phyloP scores from a whole-genome alignment of 2,113 vertebrate species.

The Sakesphorus luctuosus region DNA sequence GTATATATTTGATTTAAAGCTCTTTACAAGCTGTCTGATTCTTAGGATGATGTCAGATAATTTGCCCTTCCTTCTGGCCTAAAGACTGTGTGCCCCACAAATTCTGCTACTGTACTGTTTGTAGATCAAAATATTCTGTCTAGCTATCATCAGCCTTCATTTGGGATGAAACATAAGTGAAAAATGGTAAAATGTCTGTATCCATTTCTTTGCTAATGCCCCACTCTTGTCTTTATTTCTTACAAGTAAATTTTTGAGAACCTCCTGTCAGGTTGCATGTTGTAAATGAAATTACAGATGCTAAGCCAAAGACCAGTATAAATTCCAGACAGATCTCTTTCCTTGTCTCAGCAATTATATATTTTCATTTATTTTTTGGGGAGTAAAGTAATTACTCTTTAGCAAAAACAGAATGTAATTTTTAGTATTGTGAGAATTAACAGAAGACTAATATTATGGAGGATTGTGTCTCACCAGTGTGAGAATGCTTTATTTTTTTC shows the following conservation, averaged over 20 bases:
- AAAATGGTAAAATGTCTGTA: not conserved
- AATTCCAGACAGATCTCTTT: not conserved
- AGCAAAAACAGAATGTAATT: not conserved
- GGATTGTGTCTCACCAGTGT: not conserved
- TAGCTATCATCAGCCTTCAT: not conserved
- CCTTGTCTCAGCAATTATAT: not conserved
- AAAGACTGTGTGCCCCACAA: not conserved
- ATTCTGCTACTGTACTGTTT: not conserved
- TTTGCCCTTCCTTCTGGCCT: not conserved
- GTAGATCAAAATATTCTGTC: not conserved
- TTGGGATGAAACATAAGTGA: not conserved
- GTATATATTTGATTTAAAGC: not conserved
- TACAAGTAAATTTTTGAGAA: not conserved
- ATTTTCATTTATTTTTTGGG: not conserved
- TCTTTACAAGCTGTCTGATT: not conserved
- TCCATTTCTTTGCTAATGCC: not conserved
- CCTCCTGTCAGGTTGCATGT: not conserved
- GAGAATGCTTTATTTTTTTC: not conserved
- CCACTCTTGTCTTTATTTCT: not conserved
- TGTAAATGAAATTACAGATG: not conserved
- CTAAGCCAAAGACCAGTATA: not conserved
- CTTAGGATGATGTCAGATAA: not conserved
- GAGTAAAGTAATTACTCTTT: not conserved
- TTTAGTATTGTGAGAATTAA: not conserved
- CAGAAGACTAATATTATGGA: not conserved